Evolutionary conservation across 2,113 vertebrate species (phyloP).

Genomic region (Mungos mungo): DNA sequence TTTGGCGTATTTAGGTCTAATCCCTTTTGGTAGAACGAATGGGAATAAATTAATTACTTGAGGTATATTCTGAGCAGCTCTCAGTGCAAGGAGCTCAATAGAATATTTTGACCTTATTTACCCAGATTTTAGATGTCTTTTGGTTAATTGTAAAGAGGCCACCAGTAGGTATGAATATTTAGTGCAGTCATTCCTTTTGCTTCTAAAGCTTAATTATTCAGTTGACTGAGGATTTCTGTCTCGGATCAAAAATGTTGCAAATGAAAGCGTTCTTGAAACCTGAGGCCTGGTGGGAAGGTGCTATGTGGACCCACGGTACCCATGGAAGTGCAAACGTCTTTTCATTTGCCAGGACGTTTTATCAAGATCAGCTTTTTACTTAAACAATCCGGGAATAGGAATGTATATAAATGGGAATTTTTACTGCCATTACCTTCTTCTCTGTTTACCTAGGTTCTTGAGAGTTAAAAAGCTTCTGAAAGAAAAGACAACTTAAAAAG

Average conservation of each 20-base stretch:
- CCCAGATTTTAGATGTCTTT: neutral
- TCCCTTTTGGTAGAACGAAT: neutral
- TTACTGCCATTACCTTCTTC: neutral
- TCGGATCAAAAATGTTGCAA: neutral
- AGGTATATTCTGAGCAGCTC: neutral
- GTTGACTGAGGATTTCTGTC: neutral
- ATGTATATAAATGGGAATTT: neutral
- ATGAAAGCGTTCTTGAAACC: neutral
- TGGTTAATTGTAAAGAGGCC: neutral
- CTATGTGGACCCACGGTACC: neutral
- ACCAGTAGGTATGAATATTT: neutral
- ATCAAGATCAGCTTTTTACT: neutral
- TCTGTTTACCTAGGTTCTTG: neutral
- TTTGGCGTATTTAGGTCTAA: neutral
- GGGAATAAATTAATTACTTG: neutral
- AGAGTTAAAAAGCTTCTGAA: neutral
- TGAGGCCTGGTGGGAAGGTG: neutral
- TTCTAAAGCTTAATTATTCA: neutral
- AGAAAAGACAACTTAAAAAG: neutral
- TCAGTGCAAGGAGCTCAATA: neutral
- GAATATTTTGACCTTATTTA: neutral
- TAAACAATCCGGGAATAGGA: neutral
- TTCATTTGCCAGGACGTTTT: neutral
- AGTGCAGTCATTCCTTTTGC: neutral
- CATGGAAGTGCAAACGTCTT: neutral